These are phyloP conservation scores for Panzeria rudis DNA, from an alignment of 2,888 invertebrate genomes.

Conservation along the genomic window DNA sequence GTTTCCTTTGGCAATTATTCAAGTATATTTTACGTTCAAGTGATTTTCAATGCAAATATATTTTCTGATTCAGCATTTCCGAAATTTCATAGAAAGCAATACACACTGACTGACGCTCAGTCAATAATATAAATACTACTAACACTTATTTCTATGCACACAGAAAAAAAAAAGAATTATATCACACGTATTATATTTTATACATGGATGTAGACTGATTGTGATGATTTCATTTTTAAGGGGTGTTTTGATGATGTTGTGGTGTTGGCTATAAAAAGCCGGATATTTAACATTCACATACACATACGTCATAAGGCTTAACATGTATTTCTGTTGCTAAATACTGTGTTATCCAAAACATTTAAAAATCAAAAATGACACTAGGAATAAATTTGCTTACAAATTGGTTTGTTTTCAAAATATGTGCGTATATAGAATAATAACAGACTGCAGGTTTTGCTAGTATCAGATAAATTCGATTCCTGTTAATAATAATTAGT, in stretches of 20 bases:
- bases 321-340: background rate
- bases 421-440: background rate
- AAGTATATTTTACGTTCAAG: constrained; percentile 71
- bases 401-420: too few relatives aligned
- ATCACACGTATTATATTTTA: constrained; percentile 31
- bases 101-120: background rate
- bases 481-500: too few relatives aligned
- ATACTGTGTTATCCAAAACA: background rate
- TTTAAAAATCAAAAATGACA: background rate
- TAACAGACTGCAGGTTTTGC: background rate
- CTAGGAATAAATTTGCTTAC: background rate
- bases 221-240: constrained; percentile 31
- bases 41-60: constrained; percentile 72
- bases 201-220: constrained; percentile 14
- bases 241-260: constrained; percentile 28
- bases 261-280: constrained; percentile 37
- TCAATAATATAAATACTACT: constrained; percentile 17
- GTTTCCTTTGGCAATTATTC: constrained; percentile 72
- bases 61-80: constrained; percentile 70
- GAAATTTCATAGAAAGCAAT: constrained; percentile 34
- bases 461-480: background rate
- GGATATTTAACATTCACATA: constrained; percentile 21
- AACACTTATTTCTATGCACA: constrained; percentile 17
- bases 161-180: background rate
- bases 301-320: background rate